A percentile compares a stretch with the other conserved stretches of the same genome.
Conservation (phyloP, 2,797 vertebrate species). For the Falco concolor region DNA sequence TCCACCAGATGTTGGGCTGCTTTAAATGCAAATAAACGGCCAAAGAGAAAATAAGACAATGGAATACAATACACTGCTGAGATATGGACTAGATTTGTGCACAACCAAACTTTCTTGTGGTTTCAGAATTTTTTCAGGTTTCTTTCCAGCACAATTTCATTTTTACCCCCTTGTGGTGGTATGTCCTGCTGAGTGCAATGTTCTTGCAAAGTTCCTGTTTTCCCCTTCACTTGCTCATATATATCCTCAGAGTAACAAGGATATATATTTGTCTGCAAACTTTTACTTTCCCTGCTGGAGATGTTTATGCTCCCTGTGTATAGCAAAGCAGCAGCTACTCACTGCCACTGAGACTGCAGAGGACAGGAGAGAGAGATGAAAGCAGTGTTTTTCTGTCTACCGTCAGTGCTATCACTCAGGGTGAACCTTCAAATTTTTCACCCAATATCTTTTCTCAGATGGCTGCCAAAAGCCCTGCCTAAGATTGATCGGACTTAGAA, state of each 20-base stretch:
- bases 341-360: background rate
- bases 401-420: background rate
- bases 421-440: background rate
- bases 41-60: background rate
- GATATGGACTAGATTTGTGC: background rate
- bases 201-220: background rate
- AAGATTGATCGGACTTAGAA: background rate
- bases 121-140: background rate
- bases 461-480: background rate
- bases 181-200: constrained; percentile 5
- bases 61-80: background rate
- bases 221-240: background rate
- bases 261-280: background rate
- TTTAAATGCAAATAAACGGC: constrained; percentile 39
- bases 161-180: background rate
- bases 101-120: background rate
- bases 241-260: background rate
- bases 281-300: background rate
- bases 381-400: background rate
- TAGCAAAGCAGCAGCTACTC: background rate
- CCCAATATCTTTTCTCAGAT: background rate
- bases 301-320: background rate
- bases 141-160: background rate
- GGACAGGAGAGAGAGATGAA: background rate
- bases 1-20: background rate